Evolutionary conservation across 2,113 vertebrate species (phyloP).

Genomic region (Arenaria interpres): DNA sequence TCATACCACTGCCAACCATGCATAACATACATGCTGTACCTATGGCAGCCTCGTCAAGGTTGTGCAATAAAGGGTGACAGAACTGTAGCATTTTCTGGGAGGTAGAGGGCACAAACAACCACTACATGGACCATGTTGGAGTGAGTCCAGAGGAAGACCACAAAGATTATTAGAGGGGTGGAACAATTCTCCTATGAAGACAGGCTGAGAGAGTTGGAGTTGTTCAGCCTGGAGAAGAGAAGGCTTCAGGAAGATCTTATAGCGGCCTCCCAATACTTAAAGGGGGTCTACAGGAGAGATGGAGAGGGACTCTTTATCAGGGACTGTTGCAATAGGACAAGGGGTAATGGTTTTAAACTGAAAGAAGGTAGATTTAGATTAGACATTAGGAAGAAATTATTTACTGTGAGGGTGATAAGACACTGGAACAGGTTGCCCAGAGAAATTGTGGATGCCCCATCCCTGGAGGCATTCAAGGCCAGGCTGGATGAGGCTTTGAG

Average conservation of each 20-base stretch:
- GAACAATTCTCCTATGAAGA: neutral
- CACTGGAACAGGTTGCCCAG: neutral
- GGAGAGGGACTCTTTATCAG: neutral
- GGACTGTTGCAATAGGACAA: too few species aligned
- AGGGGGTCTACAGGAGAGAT: neutral
- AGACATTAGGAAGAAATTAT: neutral
- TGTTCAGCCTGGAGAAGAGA: neutral
- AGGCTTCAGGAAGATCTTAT: neutral
- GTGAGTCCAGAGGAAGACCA: neutral
- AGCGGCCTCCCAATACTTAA: neutral
- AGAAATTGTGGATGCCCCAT: neutral
- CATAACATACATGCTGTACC: neutral
- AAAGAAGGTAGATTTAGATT: neutral
- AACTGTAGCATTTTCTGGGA: neutral
- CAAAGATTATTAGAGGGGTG: neutral
- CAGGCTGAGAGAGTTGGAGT: neutral
- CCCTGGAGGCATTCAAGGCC: neutral
- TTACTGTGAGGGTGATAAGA: neutral
- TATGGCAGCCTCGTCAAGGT: neutral
- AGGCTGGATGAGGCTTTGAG: neutral
- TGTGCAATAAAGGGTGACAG: neutral
- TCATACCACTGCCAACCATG: fast-evolving
- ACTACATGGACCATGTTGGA: neutral
- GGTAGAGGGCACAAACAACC: neutral
- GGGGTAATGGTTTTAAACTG: neutral